Base-by-base conservation (phyloP, 2,113 vertebrate genomes). In the Setophaga petechia region DNA sequence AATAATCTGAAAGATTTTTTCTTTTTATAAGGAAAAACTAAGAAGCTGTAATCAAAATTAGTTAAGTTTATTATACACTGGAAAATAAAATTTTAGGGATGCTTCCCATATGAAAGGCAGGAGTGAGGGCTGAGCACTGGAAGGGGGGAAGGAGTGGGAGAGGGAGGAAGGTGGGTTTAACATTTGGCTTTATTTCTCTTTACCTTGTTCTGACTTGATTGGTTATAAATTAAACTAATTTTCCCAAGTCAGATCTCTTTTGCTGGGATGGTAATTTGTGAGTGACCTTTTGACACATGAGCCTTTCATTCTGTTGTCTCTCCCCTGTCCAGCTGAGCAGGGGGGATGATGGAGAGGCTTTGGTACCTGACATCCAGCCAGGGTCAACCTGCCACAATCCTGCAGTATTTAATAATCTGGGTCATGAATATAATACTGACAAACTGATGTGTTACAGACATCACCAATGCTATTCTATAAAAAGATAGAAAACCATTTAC, bases 1-100 rank as follows among this genome's bases (percentile, higher is more conserved):
- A 35, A 52, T 17, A 72, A 35, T 90, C 81, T 62, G 47, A 88
- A 96, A 94, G 52, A 69, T 88, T 68, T 87, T 88, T 87, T 94
- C 27, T 27, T 75, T 73, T 62, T 7, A 14, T 18, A 62, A 77
- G 12, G 9, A 23, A 69, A 76, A 66, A 73, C 16, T 25, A 78
- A 55, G 16, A 71, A 55, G 27, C 6, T 75, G 58, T 62, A 72
- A 35, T 61, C 22, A 46, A 75, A 90, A 21, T 33, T 58, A 68
- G 15, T 66, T 17, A 57, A 39, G 15, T 68, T 28, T 47, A 47
- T 35, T 17, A 55, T 5, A 62, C 6, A 31, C 6, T 13, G 8
- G 11, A 67, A 79, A 84, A 72, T 13, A 66, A 85, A 43, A 85
- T 33, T 68, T 57, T n/a, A 25, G 9, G 15, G 31, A 72, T 7